phyloP scores from a whole-genome alignment of 2,113 vertebrate species.

The Hoplias malabaricus region DNA sequence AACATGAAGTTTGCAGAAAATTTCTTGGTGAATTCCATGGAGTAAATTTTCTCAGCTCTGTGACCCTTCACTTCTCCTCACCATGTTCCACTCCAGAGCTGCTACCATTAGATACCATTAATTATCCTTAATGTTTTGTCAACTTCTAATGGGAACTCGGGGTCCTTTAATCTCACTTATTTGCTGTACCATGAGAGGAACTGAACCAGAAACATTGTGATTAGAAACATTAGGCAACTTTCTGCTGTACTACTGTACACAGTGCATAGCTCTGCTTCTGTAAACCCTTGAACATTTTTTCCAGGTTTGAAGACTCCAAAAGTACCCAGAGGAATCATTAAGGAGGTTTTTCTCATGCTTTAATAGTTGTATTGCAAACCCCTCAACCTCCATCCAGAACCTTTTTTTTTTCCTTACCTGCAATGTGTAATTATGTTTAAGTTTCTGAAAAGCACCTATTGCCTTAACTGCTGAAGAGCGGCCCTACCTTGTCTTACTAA shows the following conservation, averaged over 20 bases:
- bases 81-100: not conserved
- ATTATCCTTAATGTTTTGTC: constrained; percentile 9
- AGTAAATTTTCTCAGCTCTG: not conserved
- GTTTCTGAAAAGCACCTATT: not conserved
- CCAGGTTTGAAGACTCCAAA: not conserved
- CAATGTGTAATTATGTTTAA: not conserved
- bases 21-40: not conserved
- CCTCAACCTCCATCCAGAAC: not conserved
- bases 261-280: not conserved
- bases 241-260: not conserved
- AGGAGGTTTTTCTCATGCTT: not conserved
- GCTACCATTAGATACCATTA: not conserved
- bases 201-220: not conserved
- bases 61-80: not conserved
- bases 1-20: not conserved
- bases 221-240: not conserved
- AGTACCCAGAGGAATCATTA: not conserved
- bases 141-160: not conserved
- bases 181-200: not conserved
- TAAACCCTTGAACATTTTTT: not conserved
- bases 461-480: not conserved
- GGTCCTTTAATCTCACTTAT: not conserved
- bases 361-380: not conserved
- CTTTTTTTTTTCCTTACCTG: no score
- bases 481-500: constrained; percentile 7